These are phyloP conservation scores for Micropterix aruncella DNA, from an alignment of 2,888 invertebrate species.

Conservation along the genomic window DNA sequence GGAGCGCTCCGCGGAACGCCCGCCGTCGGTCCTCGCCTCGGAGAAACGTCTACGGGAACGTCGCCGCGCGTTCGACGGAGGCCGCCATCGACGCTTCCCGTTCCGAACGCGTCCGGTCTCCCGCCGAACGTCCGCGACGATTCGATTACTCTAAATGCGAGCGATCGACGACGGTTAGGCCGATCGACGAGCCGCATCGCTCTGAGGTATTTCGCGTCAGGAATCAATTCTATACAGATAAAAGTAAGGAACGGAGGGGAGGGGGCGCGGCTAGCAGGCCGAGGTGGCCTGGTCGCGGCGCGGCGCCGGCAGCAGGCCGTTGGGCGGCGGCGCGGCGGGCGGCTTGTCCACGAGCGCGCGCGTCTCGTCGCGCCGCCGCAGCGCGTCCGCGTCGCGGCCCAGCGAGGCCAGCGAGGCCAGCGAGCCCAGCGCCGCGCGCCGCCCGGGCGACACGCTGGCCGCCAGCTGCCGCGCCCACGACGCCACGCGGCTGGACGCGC, in stretches of 20 bases:
- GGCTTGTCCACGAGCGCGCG: neutral
- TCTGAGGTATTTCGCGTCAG: neutral
- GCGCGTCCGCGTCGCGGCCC: neutral
- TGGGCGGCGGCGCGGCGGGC: neutral
- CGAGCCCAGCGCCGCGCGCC: neutral
- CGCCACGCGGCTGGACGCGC: neutral
- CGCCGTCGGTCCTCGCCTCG: neutral
- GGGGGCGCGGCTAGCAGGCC: neutral
- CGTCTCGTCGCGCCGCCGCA: neutral
- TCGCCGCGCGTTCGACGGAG: too few relatives aligned
- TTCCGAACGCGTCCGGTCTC: too few relatives aligned
- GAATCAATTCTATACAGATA: neutral
- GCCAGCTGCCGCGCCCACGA: neutral
- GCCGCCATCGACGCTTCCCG: too few relatives aligned
- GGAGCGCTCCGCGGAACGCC: neutral
- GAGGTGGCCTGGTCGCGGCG: neutral
- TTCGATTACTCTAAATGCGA: neutral
- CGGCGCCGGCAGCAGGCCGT: neutral
- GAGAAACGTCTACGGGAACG: too few relatives aligned
- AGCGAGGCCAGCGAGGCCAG: neutral
- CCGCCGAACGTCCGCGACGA: too few relatives aligned
- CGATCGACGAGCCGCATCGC: neutral
- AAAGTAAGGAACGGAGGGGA: neutral
- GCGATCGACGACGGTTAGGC: neutral
- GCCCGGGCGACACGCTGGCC: neutral